phyloP scores from a whole-genome alignment of 1,140 invertebrate species.

The Cydia splendana region DNA sequence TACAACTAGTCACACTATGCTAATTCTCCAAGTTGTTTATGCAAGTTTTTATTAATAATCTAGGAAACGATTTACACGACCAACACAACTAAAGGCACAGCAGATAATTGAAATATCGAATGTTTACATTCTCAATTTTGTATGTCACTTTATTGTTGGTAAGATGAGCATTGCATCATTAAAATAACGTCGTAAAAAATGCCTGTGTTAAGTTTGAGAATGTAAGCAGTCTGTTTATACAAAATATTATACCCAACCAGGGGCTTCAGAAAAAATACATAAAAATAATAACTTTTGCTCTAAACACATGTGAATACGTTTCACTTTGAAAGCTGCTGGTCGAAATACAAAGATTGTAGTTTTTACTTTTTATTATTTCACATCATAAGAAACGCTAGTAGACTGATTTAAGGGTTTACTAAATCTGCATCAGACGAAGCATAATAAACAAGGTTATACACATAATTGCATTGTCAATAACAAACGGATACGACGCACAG shows the following conservation, averaged over 20 bases:
- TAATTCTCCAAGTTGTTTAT: constrained; percentile 18
- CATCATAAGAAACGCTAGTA: constrained; percentile 7
- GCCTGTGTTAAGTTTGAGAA: neutral
- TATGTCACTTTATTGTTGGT: neutral
- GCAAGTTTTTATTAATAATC: neutral
- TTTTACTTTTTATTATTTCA: neutral
- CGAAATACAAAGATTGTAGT: neutral
- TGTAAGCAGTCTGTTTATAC: neutral
- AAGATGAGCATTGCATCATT: neutral
- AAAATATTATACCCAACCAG: neutral
- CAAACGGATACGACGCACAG: constrained; percentile 66
- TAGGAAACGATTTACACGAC: constrained; percentile 16
- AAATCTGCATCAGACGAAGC: constrained; percentile 71
- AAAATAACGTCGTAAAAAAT: neutral
- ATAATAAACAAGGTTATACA: constrained; percentile 52
- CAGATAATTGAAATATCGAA: constrained; percentile 10
- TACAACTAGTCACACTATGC: constrained; percentile 8
- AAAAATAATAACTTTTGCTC: neutral
- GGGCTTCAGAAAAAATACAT: neutral
- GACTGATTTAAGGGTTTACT: constrained; percentile 39
- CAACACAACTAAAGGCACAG: constrained; percentile 23
- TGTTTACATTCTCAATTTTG: neutral
- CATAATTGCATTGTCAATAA: constrained; percentile 64
- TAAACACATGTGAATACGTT: neutral
- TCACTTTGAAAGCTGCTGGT: constrained; percentile 7